A percentile compares a stretch with the other conserved stretches of the same genome.
Evolutionary conservation across 2,888 invertebrate genomes (phyloP).

Genomic region (Drosophila antonietae): DNA sequence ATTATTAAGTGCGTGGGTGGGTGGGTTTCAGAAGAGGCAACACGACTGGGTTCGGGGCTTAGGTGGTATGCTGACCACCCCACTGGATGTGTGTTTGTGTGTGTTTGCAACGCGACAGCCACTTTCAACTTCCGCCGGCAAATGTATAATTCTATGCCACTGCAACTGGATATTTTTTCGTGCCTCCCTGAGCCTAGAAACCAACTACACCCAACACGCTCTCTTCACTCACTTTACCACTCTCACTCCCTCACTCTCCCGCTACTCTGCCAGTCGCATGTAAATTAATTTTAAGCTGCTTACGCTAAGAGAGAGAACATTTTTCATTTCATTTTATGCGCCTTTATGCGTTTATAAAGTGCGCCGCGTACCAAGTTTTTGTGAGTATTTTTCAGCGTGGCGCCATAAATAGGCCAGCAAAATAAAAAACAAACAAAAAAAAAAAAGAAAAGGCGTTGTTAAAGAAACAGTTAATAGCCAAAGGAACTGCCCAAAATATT

Average conservation of each 20-base stretch:
- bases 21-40: not conserved
- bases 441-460: not conserved
- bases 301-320: slow-evolving; percentile 66
- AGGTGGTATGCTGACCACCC: slow-evolving; percentile 49
- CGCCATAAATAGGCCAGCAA: slow-evolving; percentile 6
- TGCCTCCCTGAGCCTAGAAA: slow-evolving; percentile 17
- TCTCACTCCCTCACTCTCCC: not conserved
- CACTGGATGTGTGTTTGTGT: slow-evolving; percentile 10
- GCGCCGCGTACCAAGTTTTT: slow-evolving; percentile 24
- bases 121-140: slow-evolving; percentile 80
- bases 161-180: slow-evolving; percentile 56
- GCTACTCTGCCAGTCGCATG: slow-evolving; percentile 39
- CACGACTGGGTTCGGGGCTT: slow-evolving; percentile 11
- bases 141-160: slow-evolving; percentile 77
- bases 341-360: slow-evolving; percentile 38
- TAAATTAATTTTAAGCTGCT: slow-evolving; percentile 80
- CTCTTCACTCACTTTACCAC: not conserved
- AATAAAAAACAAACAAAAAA: not conserved
- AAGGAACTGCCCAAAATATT: slow-evolving; percentile 13
- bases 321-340: slow-evolving; percentile 65
- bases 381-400: slow-evolving; percentile 4
- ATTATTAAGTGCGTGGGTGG: slow-evolving; percentile 76
- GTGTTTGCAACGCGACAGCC: slow-evolving; percentile 59
- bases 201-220: not conserved
- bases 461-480: slow-evolving; percentile 11